A percentile compares a stretch with the other conserved stretches of the same genome.
Conservation (phyloP, 2,113 vertebrate genomes). For the Saccopteryx leptura region DNA sequence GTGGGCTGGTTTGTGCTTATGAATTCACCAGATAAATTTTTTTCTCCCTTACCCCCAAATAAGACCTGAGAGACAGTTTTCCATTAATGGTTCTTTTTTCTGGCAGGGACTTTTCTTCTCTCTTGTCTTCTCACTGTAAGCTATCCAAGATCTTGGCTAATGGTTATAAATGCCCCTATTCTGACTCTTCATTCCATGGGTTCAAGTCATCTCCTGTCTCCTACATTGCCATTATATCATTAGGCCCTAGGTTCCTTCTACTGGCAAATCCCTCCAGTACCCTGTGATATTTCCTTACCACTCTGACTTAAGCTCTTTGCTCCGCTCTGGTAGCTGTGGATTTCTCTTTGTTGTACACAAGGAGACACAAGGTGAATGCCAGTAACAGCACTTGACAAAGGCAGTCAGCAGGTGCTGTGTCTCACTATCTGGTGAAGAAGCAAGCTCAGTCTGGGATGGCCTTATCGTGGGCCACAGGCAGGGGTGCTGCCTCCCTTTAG, state of each 20-base stretch:
- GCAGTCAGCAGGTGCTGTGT: neutral
- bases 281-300: neutral
- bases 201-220: neutral
- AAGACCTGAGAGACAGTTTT: neutral
- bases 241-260: neutral
- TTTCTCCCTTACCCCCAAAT: neutral
- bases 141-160: neutral
- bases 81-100: constrained; percentile 47
- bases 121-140: neutral
- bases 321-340: neutral
- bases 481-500: neutral
- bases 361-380: neutral
- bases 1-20: constrained; percentile 3
- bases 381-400: neutral
- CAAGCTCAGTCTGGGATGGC: neutral
- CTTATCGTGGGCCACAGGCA: neutral
- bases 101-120: neutral
- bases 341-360: neutral
- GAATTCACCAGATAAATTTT: neutral
- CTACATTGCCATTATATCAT: neutral
- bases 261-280: neutral
- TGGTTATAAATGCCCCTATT: neutral
- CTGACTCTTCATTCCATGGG: neutral
- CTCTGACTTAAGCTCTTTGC: neutral
- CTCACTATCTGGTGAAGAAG: neutral